Evolutionary conservation across 1,140 invertebrate genomes (phyloP), one percentile per base, ranked within the genome.

Genomic region (Drosophila tsacasi): DNA sequence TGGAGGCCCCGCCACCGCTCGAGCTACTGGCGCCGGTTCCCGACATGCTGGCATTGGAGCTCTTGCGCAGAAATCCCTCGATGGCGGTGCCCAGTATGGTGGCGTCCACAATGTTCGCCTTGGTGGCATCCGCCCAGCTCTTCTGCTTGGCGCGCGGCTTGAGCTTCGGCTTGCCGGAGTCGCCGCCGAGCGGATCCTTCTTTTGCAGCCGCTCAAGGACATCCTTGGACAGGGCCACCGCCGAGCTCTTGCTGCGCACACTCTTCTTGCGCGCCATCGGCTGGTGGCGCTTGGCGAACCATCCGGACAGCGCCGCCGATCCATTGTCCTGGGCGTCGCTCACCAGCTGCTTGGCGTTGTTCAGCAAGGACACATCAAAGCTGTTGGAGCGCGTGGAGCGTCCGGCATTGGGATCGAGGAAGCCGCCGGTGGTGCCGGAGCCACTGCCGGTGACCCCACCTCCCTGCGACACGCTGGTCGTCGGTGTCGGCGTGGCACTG

Each of bases 31-130:
- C 0, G 1, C 47, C 60, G 5, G 64, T 8, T 15, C 69, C 91
- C 37, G 68, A 90, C 66, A 93, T 90, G 30, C 71, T 93, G 25
- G 84, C 94, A 19, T 92, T 93, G 32, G 93, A 94, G 73, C 92
- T 94, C 91, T 94, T 94, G 44, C 93, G 94, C 71, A 97, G 93
- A 78, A 97, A 97, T 27, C 96, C 96, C 93, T 97, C 96, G 64
- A 97, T 97, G 8, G 96, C 97, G 83, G 94, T 97, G 19, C 96
- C 97, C 10, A 97, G 93, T 0, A 96, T 95, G 80, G 96, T 95
- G 7, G 96, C 95, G 81, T 97, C 96, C 6, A 97, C 96, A 47
- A 92, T 90, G 13, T 79, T 85, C 2, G 82, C 78, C 63, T 93
- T 86, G 27, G 91, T 92, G 23, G 91, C 59, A 19, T 92, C 91